Base-by-base conservation (phyloP, 2,797 vertebrate genomes). In the Geotrypetes seraphini region DNA sequence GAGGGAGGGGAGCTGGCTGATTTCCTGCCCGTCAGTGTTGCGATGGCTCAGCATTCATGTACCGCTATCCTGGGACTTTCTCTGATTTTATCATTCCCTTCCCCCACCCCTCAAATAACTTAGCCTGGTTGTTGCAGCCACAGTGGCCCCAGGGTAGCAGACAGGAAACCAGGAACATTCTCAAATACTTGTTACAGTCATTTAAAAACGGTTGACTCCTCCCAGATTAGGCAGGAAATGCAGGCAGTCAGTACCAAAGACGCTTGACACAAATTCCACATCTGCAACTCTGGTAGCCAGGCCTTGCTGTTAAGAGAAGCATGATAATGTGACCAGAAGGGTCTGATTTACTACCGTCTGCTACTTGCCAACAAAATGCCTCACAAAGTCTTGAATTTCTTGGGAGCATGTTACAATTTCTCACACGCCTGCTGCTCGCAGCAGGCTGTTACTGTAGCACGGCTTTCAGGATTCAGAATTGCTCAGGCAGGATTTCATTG, bases 261-360 rank as follows among this genome's bases (percentile, higher is more conserved):
- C 0, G 1, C 36, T 47, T 48, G n/a, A 39, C 36, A 46, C 3
- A 4, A 28, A 26, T 27, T 31, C 15, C 37, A 21, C 1, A 0
- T 45, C 39, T 50, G 42, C 42, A 35, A n/a, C n/a, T n/a, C n/a
- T n/a, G n/a, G n/a, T n/a, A n/a, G 27, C 22, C 39, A 39, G 45
- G 28, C 47, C 41, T 10, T 15, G 33, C 28, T 33, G 20, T 17
- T 9, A 9, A 28, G 12, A 60, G 6, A 0, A 1, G 19, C 25
- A 44, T 50, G 29, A 38, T 40, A 38, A 22, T 1, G 8, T 2
- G 1, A 5, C 2, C 2, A 24, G 0, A 1, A 38, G 48, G 56
- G 39, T 28, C 28, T 19, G 12, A 32, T 36, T 47, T 38, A 36
- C 12, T 20, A 23, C 17, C 19, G 24, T 32, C 18, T 23, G 36